phyloP scores from a whole-genome alignment of 1,140 invertebrate species.

The Aphelenchoides besseyi region DNA sequence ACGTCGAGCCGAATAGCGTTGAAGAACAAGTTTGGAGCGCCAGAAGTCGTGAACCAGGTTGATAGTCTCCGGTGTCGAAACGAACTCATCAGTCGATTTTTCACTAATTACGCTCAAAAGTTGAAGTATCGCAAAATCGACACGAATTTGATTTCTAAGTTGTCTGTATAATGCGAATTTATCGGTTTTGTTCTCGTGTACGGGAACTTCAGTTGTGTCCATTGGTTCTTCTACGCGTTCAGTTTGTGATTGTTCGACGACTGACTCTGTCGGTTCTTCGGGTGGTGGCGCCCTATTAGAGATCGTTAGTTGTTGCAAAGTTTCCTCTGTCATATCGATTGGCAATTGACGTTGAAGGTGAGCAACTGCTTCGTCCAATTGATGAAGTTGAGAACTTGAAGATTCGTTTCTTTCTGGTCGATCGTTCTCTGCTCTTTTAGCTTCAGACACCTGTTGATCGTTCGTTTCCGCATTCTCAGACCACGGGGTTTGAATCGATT shows the following conservation, averaged over 20 bases:
- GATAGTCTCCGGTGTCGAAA: not conserved
- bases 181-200: too few relatives aligned
- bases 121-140: not conserved
- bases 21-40: not conserved
- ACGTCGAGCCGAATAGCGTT: not conserved
- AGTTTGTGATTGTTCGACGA: not conserved
- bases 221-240: not conserved
- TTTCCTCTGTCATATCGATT: too few relatives aligned
- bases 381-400: not conserved
- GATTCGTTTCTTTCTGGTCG: not conserved
- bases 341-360: not conserved
- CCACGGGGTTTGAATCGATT: too few relatives aligned
- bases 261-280: not conserved
- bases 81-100: not conserved
- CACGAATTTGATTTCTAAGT: not conserved
- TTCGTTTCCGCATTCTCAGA: too few relatives aligned
- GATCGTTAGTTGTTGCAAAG: too few relatives aligned
- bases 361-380: not conserved
- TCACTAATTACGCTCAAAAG: not conserved
- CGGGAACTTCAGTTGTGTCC: not conserved
- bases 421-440: not conserved
- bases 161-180: not conserved
- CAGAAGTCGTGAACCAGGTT: not conserved
- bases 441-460: too few relatives aligned
- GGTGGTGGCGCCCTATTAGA: too few relatives aligned